Conservation (phyloP, 2,113 vertebrate species). For the Actenoides lindsayi region DNA sequence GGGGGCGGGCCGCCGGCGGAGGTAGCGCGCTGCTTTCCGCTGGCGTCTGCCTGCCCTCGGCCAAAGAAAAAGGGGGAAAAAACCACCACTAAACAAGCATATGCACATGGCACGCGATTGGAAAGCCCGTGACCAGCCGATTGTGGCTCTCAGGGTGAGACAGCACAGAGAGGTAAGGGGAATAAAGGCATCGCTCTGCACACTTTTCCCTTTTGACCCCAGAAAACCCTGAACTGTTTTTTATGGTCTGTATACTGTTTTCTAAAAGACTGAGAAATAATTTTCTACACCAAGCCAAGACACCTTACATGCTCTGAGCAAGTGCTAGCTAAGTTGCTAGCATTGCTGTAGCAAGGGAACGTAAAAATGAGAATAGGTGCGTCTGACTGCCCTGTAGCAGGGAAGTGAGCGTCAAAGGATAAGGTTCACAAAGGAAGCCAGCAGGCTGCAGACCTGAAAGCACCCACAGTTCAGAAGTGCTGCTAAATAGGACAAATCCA, state of each 20-base stretch:
- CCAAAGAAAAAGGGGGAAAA: accelerated
- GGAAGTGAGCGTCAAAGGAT: not conserved
- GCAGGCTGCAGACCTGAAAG: not conserved
- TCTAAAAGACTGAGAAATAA: not conserved
- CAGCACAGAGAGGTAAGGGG: accelerated
- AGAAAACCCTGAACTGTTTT: not conserved
- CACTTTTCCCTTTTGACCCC: not conserved
- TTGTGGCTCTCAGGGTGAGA: not conserved
- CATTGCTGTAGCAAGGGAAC: not conserved
- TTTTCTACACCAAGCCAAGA: not conserved
- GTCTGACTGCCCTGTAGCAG: not conserved
- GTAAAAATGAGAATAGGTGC: not conserved
- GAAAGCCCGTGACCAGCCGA: too few relatives aligned
- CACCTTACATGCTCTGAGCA: not conserved
- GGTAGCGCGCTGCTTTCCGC: accelerated
- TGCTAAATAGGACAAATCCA: not conserved
- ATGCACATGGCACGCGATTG: accelerated
- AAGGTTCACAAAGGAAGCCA: not conserved
- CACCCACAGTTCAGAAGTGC: not conserved
- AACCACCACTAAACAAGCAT: too few relatives aligned
- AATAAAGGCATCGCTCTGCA: accelerated
- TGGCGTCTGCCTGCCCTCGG: accelerated
- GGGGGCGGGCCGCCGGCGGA: not conserved
- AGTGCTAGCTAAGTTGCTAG: not conserved
- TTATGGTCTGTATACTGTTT: not conserved